Evolutionary conservation across 1,140 invertebrate species (phyloP), one percentile per base, ranked within the genome.

Genomic region (Zophobas morio): DNA sequence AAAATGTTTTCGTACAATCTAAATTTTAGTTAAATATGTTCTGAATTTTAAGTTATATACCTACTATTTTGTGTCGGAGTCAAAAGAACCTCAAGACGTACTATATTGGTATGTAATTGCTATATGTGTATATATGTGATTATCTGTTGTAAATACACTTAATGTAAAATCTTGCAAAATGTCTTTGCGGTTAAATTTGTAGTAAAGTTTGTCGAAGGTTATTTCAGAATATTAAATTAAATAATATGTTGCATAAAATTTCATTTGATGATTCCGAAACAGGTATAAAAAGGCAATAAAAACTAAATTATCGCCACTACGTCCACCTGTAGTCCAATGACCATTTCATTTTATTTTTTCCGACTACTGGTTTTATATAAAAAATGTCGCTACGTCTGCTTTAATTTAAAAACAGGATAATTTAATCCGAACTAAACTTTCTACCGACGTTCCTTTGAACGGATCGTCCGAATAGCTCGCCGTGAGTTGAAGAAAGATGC

Each of bases 281-380:
- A 66, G 60, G 60, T 66, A 66, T 66, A 66, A 66, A 66, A 66
- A 66, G 42, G 60, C 39, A 66, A 66, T 66, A 66, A 66, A 66
- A 66, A 20, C 60, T 66, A 66, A 66, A 66, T 66, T 66, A 66
- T 66, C 33, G 42, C 60, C 60, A 66, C 60, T 33, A 40, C 60
- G 60, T 66, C 60, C 60, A 66, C 60, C 60, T 66, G 60, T 66
- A 66, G 60, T 66, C 60, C 60, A 66, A 66, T 66, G 60, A 66
- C 60, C 60, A 66, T 66, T 66, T 42, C 60, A 79, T 82, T 82
- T 82, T 83, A 80, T 82, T 82, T 80, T 76, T 81, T 77, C 78
- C 81, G 84, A 85, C 84, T 85, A 85, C 84, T 85, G 84, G 84
- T 85, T 85, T 85, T 85, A 82, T 84, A 83, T 84, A 82, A 85